These are phyloP conservation scores for Epistrophella euchroma DNA, from an alignment of 2,888 invertebrate species.

Conservation along the genomic window DNA sequence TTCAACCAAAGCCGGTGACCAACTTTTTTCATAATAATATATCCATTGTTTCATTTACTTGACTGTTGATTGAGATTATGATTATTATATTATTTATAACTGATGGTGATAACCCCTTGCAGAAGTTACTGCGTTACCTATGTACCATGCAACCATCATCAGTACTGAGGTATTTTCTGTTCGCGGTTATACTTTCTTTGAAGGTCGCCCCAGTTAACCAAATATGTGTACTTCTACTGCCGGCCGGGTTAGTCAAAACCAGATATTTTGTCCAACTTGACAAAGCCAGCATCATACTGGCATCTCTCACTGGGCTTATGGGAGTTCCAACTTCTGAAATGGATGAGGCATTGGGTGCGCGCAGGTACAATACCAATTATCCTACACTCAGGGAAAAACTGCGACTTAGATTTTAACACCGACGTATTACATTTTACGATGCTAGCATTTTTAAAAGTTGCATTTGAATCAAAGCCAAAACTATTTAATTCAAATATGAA, in stretches of 20 bases:
- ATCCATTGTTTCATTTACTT: conserved; percentile 65
- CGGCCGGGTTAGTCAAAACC: conserved; percentile 55
- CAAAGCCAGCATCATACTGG: background rate
- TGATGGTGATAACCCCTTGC: conserved; percentile 34
- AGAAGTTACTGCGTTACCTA: conserved; percentile 17
- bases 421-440: no score
- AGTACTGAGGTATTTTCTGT: conserved; percentile 21
- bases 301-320: conserved; percentile 41
- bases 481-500: no score
- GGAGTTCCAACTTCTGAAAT: conserved; percentile 41
- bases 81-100: conserved; percentile 50
- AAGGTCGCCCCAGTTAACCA: conserved; percentile 76
- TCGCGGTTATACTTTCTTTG: conserved; percentile 73
- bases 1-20: conserved; percentile 43
- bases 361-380: conserved; percentile 74
- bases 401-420: no score
- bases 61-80: conserved; percentile 31
- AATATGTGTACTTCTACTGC: conserved; percentile 69
- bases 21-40: conserved; percentile 69
- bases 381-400: no score
- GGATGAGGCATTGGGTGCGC: conserved; percentile 53
- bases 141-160: background rate
- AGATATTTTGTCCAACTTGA: conserved; percentile 44
- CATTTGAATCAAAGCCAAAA: no score
- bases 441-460: no score